Evolutionary conservation across 2,797 vertebrate genomes (phyloP), one percentile per base, ranked within the genome.

Genomic region (Pelobates cultripes): DNA sequence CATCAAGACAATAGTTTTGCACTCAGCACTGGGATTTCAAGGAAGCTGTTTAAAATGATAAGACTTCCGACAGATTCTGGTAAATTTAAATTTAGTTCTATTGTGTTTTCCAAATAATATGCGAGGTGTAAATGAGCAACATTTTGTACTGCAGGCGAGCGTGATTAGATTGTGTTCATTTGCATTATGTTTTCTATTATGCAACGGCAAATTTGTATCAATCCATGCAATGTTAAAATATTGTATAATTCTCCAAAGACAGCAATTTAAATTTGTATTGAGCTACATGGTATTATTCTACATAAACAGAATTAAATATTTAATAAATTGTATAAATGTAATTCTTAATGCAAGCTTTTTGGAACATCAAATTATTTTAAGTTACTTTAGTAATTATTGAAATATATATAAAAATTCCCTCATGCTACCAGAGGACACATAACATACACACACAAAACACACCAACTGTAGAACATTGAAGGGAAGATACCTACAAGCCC

Each of bases 51-150:
- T 85, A 85, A 90, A 76, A 85, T 87, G 86, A 86, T 88, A 89
- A 87, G 86, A 86, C 86, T 84, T 84, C 69, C 87, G 88, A 82
- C 84, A 83, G 85, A 88, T 80, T 87, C 84, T 80, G 68, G 57
- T 43, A 86, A 88, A 86, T 85, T 88, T 81, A 84, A 82, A 82
- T 84, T 43, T 84, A 70, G 61, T 71, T 85, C 86, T 87, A 89
- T 82, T 89, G 84, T 88, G 84, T 88, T 86, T 85, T 86, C 87
- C 74, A 88, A 88, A 86, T 80, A 7, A 83, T 87, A 86, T 74
- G 75, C 51, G 73, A 86, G 12, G 76, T 87, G 77, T 86, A 87
- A 87, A 73, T 87, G 81, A 88, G 80, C 85, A 87, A 86, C 43
- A 86, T 85, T 86, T 84, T 84, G 83, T 86, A 87, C 86, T 79